These are phyloP conservation scores for Alces alces DNA, from an alignment of 2,113 vertebrate genomes.

Conservation along the genomic window DNA sequence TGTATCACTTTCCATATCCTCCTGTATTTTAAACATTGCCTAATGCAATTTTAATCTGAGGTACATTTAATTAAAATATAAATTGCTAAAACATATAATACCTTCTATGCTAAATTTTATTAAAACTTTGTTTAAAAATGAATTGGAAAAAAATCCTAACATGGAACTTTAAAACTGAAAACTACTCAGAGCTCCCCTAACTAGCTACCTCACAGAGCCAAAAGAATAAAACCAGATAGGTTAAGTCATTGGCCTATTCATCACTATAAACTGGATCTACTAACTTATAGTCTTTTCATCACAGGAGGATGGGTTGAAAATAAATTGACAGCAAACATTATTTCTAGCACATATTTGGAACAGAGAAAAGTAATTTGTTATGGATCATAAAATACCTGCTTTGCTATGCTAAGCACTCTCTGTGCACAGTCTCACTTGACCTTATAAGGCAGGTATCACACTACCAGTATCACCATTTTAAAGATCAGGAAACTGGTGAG, in stretches of 20 bases:
- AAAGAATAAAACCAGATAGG: neutral
- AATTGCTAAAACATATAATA: neutral
- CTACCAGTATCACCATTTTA: neutral
- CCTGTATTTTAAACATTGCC: neutral
- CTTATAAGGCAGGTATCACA: neutral
- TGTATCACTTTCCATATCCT: neutral
- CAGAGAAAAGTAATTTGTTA: neutral
- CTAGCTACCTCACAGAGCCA: neutral
- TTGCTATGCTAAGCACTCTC: neutral
- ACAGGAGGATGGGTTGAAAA: neutral
- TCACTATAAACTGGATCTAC: neutral
- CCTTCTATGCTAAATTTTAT: neutral
- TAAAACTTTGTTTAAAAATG: constrained; percentile 14
- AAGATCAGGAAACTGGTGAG: neutral
- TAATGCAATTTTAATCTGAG: neutral
- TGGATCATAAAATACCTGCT: neutral
- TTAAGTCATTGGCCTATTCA: neutral
- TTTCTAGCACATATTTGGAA: neutral
- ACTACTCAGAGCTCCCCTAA: neutral
- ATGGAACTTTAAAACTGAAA: neutral
- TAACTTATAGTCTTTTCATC: neutral
- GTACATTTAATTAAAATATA: neutral
- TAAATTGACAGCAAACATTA: neutral
- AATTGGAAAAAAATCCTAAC: neutral
- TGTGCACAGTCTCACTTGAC: neutral